These are phyloP conservation scores for Vulpes ferrilata DNA, from an alignment of 2,113 vertebrate genomes.

Conservation along the genomic window DNA sequence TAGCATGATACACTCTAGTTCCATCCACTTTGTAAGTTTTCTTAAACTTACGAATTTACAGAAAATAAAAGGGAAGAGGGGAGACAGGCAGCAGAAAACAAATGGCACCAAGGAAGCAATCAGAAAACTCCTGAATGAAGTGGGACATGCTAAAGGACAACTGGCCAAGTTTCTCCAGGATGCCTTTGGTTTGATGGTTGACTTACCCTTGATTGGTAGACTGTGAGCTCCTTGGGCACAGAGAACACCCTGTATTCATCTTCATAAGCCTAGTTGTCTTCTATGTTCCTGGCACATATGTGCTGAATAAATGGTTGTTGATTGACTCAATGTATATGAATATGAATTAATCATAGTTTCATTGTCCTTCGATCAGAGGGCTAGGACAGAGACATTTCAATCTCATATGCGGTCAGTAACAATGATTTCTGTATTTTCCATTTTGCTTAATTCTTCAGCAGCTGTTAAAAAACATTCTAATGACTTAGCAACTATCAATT, in stretches of 20 bases:
- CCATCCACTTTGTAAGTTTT: not conserved
- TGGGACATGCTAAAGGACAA: not conserved
- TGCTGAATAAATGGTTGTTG: not conserved
- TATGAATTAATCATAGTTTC: not conserved
- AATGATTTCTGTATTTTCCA: not conserved
- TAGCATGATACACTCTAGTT: not conserved
- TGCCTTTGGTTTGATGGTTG: not conserved
- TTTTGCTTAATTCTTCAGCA: slow-evolving; percentile 28
- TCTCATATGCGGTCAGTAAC: not conserved
- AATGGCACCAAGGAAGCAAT: not conserved
- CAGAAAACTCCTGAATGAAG: not conserved
- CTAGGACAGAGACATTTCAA: not conserved
- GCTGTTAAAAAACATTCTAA: not conserved
- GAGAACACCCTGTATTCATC: not conserved
- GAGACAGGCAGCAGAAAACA: not conserved
- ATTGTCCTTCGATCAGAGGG: not conserved
- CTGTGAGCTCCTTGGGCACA: not conserved
- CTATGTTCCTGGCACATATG: not conserved
- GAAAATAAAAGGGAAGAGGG: not conserved
- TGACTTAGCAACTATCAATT: slow-evolving; percentile 11
- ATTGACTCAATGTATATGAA: not conserved
- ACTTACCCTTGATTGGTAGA: not conserved
- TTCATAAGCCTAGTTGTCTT: not conserved
- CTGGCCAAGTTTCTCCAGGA: not conserved
- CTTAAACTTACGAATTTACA: not conserved